Evolutionary conservation across 35 echinoderm and acorn worm species (phyloP).

Genomic region (Heliocidaris erythrogramma): DNA sequence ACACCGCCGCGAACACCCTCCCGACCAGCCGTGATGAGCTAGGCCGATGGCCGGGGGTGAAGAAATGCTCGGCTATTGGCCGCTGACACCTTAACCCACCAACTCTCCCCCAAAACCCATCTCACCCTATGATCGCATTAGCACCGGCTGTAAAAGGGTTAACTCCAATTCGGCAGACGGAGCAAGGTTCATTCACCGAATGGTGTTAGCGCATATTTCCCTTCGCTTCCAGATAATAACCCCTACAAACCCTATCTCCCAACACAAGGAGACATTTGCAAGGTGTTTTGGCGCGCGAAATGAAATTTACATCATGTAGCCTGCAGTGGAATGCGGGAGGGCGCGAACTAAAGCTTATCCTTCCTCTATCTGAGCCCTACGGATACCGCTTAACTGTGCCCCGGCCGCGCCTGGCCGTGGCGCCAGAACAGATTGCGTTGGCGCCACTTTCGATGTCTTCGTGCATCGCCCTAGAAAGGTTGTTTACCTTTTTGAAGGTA

Average conservation of each 20-base stretch:
- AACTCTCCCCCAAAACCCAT: neutral
- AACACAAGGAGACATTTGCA: neutral
- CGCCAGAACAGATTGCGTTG: conserved; percentile 4
- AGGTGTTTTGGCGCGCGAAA: neutral
- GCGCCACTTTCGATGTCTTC: neutral
- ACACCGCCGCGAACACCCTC: neutral
- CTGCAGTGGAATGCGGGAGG: neutral
- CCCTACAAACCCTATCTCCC: neutral
- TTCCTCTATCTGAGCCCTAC: neutral
- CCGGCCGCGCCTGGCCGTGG: neutral
- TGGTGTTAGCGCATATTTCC: neutral
- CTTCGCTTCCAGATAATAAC: neutral
- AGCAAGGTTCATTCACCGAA: neutral
- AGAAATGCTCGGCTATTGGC: conserved; percentile 8
- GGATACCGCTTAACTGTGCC: neutral
- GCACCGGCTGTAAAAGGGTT: neutral
- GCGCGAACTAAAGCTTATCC: neutral
- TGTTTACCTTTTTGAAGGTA: neutral
- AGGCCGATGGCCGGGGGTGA: neutral
- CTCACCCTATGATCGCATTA: neutral
- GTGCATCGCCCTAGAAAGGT: neutral
- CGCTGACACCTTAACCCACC: neutral
- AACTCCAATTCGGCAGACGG: neutral
- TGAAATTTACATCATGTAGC: conserved; percentile 18
- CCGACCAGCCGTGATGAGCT: neutral